phyloP scores from a whole-genome alignment of 2,888 invertebrate species.

The Pelosia muscerda region DNA sequence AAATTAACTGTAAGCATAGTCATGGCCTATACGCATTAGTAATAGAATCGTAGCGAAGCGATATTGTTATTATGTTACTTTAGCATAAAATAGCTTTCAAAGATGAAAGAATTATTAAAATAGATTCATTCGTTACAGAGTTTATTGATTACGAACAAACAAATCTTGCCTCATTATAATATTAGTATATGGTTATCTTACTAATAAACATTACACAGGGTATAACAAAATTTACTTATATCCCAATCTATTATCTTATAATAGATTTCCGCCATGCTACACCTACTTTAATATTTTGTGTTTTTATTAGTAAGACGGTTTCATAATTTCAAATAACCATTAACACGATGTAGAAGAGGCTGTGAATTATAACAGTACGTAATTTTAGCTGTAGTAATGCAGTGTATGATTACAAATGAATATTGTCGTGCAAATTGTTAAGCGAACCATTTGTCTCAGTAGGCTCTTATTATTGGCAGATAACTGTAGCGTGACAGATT shows the following conservation, averaged over 20 bases:
- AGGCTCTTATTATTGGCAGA: conserved; percentile 26
- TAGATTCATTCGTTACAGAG: not conserved
- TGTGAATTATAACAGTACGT: too few relatives aligned
- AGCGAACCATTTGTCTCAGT: conserved; percentile 32
- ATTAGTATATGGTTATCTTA: too few relatives aligned
- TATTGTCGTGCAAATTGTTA: conserved; percentile 23
- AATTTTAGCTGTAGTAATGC: not conserved
- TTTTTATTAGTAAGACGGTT: too few relatives aligned
- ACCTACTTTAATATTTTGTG: too few relatives aligned
- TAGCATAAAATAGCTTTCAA: not conserved
- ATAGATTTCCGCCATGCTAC: too few relatives aligned
- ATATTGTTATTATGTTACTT: not conserved
- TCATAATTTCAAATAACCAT: too few relatives aligned
- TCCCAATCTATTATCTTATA: too few relatives aligned
- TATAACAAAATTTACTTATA: too few relatives aligned
- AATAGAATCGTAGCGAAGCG: not conserved
- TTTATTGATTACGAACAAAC: not conserved
- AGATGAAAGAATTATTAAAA: not conserved
- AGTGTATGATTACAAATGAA: not conserved
- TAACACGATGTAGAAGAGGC: too few relatives aligned
- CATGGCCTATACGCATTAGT: too few relatives aligned
- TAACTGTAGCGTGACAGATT: conserved; percentile 60
- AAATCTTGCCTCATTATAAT: not conserved
- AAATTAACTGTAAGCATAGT: not conserved
- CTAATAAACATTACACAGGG: too few relatives aligned